Evolutionary conservation across 2,113 vertebrate species (phyloP), one percentile per base, ranked within the genome.

Genomic region (Clarias macrocephalus): DNA sequence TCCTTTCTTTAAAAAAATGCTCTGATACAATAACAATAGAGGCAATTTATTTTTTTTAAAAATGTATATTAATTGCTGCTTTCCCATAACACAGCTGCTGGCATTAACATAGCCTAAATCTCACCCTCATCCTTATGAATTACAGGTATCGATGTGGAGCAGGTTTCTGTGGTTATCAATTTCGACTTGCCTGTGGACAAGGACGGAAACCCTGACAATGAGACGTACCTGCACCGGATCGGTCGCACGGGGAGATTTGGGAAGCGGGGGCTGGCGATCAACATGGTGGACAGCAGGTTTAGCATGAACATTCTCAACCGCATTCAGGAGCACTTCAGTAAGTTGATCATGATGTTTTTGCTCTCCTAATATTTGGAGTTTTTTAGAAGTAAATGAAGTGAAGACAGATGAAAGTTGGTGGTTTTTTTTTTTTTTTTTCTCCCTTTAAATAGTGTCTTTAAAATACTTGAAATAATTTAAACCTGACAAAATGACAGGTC

Each of bases 201-300:
- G 91, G 98, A 98, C 0, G 97, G 97, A 1, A 98, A 97, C 85
- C 98, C 98, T 0, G 98, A 99, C 90, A 99, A 98, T 0, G 98
- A 99, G 93, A 99, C 97, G 0, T 99, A 99, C 79, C 94, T 99
- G 91, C 98, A 99, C 93, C 93, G 97, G 5, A 99, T 99, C 0
- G 98, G 98, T 0, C 97, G 98, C 89, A 99, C 98, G 0, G 98
- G 98, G 7, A 96, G 97, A 88, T 99, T 99, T 1, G 98, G 98
- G 92, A 99, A 99, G 92, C 93, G 97, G 33, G 98, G 97, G 1
- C 93, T 99, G 92, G 98, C 98, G 0, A 95, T 99, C 85, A 99
- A 99, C 94, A 99, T 99, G 98, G 97, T 99, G 76, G 98, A 99
- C 96, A 97, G 98, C 96, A 98, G 96, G 90, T 96, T 96, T 95